Percentiles rank a stretch among this genome's conserved stretches.
phyloP scores from a whole-genome alignment of 2,888 invertebrate genomes.

The Drosophila robusta region DNA sequence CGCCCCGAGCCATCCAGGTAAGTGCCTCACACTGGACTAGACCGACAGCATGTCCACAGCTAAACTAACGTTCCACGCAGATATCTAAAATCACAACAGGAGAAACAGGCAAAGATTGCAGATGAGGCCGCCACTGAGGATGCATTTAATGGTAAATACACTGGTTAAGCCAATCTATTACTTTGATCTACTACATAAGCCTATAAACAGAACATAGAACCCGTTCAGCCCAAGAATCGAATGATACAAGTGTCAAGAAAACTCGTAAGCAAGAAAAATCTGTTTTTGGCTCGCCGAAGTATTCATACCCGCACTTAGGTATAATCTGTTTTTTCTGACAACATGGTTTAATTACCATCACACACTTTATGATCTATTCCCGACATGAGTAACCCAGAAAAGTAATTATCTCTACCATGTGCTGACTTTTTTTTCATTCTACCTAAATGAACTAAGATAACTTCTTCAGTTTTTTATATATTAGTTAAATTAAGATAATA shows the following conservation, averaged over 20 bases:
- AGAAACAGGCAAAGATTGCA: constrained; percentile 83
- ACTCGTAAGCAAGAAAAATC: constrained; percentile 10
- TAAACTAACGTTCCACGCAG: constrained; percentile 43
- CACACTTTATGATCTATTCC: background rate
- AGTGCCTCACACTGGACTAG: background rate
- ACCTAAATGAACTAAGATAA: no score
- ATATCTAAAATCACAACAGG: constrained; percentile 85
- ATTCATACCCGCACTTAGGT: constrained; percentile 23
- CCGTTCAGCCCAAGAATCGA: background rate
- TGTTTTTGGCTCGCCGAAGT: constrained; percentile 7
- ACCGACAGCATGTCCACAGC: rapidly evolving
- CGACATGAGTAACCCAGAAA: no score
- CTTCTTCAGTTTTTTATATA: no score
- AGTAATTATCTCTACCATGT: no score
- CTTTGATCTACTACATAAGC: constrained; percentile 7
- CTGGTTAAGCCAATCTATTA: background rate
- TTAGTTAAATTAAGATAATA: no score
- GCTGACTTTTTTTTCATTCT: no score
- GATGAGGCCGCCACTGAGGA: constrained; percentile 86
- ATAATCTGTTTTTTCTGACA: constrained; percentile 7
- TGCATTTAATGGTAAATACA: constrained; percentile 77
- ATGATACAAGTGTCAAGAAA: constrained; percentile 18
- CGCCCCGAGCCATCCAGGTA: constrained; percentile 83
- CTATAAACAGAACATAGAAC: constrained; percentile 22
- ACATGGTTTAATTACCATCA: background rate